phyloP scores from a whole-genome alignment of 1,140 invertebrate genomes.

The Lordiphosa collinella region DNA sequence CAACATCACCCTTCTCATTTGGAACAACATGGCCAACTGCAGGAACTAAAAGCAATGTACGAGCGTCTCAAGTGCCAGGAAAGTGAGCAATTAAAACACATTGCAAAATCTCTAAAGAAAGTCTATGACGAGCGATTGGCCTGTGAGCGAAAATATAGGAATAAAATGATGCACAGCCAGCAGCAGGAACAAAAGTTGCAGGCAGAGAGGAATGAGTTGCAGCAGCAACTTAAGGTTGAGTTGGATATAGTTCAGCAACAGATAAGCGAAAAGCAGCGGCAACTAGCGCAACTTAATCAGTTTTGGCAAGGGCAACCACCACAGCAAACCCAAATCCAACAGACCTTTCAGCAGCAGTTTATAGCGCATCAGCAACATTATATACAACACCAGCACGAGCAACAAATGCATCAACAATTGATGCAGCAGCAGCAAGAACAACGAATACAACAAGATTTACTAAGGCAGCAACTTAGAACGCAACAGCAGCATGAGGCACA shows the following conservation, averaged over 20 bases:
- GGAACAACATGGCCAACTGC: slow-evolving; percentile 16
- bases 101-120: slow-evolving; percentile 26
- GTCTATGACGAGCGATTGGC: slow-evolving; percentile 16
- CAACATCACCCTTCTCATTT: slow-evolving; percentile 10
- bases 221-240: not conserved
- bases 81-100: slow-evolving; percentile 25
- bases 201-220: not conserved
- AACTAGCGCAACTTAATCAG: not conserved
- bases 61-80: slow-evolving; percentile 37
- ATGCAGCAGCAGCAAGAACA: not conserved
- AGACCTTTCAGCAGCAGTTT: not conserved
- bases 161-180: slow-evolving; percentile 38
- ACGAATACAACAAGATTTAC: not conserved
- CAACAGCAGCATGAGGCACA: not conserved
- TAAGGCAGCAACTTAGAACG: not conserved
- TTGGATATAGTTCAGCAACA: not conserved
- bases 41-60: slow-evolving; percentile 37
- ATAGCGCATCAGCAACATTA: not conserved
- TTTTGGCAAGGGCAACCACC: not conserved
- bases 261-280: not conserved
- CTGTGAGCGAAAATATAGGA: slow-evolving; percentile 34
- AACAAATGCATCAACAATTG: not conserved
- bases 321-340: not conserved
- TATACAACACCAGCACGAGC: not conserved
- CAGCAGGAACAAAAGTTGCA: slow-evolving; percentile 1